Base-by-base conservation (phyloP, 2,797 vertebrate species). In the Hirundo rustica region DNA sequence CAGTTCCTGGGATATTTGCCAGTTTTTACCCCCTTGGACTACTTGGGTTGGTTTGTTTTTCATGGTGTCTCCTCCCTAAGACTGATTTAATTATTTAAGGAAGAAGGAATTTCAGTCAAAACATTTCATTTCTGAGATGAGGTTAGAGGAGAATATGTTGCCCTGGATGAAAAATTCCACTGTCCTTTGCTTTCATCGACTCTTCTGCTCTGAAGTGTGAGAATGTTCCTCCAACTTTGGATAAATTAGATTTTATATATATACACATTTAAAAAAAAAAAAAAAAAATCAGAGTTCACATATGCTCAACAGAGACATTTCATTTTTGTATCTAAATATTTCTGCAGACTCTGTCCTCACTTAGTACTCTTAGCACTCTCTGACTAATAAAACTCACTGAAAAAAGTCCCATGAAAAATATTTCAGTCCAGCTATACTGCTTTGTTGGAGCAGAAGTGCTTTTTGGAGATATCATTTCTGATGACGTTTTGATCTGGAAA, bases 91-190 rank as follows among this genome's bases (percentile, higher is more conserved):
- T 84, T 78, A 70, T 51, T 88, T 68, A 65, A 88, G 68, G 62
- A 18, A 90, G n/a, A 79, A 84, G 16, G 44, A 92, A 76, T 82
- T 92, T 93, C 84, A 85, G 48, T 76, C 74, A 91, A 93, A 96
- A 89, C 20, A 76, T 13, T 70, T 68, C 6, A 61, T 76, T 94
- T 92, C 73, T 78, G 47, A 88, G 45, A 77, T 48, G 42, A 91
- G 27, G 23, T 71, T 74, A 77, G 57, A 57, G 29, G 34, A 93
- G 78, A 85, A 85, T 6, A 12, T 32, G 13, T 20, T 74, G 27
- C 22, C 60, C 29, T 53, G 29, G 48, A 38, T 83, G 45, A 92
- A 96, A 93, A 92, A 77, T 54, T 85, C 40, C 51, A 58, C 8
- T 61, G 61, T 40, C 27, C 8, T 76, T 87, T 67, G 14, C 57